Base-by-base conservation (phyloP, 2,113 vertebrate species). In the Oenanthe melanoleuca region DNA sequence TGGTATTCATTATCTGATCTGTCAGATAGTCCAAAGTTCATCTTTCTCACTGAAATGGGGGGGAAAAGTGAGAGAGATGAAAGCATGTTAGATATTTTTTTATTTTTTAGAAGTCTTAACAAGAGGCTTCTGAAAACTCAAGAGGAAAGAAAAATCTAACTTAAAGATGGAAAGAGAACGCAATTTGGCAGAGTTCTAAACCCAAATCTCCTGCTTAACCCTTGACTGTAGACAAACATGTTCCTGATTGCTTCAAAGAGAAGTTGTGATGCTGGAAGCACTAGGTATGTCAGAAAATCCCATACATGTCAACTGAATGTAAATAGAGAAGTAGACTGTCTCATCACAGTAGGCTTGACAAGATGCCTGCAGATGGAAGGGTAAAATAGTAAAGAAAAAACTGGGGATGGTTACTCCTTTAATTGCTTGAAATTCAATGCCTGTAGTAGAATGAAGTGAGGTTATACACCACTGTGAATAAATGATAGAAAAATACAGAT, bases 1-100 rank as follows among this genome's bases (percentile, higher is more conserved):
- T 85, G 52, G 59, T 89, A 78, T 88, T 95, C 73, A 85, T 95
- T 96, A 95, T 91, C 65, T 88, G 64, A 89, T 93, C 66, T 90
- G 69, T 28, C 50, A 52, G 25, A 28, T 50, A 26, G 24, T 65
- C 81, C 92, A 95, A 80, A 92, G 82, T 84, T 95, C 83, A 96
- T 79, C 77, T 91, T 92, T 86, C 52, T 89, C 34, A 61, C 8
- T 69, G 63, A 79, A 95, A 95, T 49, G n/a, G 60, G 12, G 8
- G 1, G 12, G 40, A 29, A 29, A 69, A 56, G 74, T 70, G 66
- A 88, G n/a, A 69, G 20, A 95, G 86, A 96, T 95, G 71, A 96
- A 97, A 95, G 80, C 42, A 80, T 1, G 29, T 94, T 71, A 92
- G 89, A 86, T 86, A 57, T 64, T 95, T 95, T 52, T 67, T 90